Percentiles rank a stretch among this genome's conserved stretches.
Conservation (phyloP, 2,113 vertebrate genomes). For the Cephalophus harveyi region DNA sequence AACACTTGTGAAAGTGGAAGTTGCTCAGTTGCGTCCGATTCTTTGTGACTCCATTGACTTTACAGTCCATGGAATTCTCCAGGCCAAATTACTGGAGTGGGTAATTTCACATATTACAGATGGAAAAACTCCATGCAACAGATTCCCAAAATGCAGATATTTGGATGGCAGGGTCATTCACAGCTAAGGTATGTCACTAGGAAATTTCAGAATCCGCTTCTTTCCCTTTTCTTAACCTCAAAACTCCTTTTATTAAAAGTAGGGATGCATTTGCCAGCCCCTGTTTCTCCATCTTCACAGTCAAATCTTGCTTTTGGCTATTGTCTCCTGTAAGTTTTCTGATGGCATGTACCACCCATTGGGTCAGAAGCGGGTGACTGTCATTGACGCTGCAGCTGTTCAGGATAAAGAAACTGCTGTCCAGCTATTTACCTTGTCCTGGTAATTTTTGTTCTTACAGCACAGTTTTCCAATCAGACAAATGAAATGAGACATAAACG, state of each 20-base stretch:
- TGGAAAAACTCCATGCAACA: not conserved
- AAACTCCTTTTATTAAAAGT: slow-evolving; percentile 85
- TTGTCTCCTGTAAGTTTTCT: slow-evolving; percentile 90
- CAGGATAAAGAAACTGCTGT: not conserved
- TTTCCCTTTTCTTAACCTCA: slow-evolving; percentile 86
- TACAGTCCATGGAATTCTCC: not conserved
- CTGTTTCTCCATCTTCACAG: slow-evolving; percentile 83
- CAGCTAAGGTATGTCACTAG: slow-evolving; percentile 70
- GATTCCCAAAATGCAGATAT: not conserved
- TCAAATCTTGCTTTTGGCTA: slow-evolving; percentile 86
- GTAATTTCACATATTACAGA: not conserved
- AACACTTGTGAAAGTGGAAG: not conserved
- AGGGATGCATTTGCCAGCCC: slow-evolving; percentile 85
- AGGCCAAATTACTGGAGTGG: not conserved
- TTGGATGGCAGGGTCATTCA: not conserved
- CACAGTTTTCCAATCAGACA: slow-evolving; percentile 87
- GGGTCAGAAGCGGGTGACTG: slow-evolving; percentile 82
- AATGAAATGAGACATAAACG: slow-evolving; percentile 93
- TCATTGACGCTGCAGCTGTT: not conserved
- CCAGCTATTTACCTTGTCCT: slow-evolving; percentile 83
- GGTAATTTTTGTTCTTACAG: slow-evolving; percentile 86
- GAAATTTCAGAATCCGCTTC: slow-evolving; percentile 85
- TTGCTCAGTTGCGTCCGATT: not conserved
- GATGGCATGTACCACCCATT: slow-evolving; percentile 92
- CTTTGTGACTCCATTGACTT: not conserved